phyloP scores from a whole-genome alignment of 1,140 invertebrate species.

The Apocrypta bakeri region DNA sequence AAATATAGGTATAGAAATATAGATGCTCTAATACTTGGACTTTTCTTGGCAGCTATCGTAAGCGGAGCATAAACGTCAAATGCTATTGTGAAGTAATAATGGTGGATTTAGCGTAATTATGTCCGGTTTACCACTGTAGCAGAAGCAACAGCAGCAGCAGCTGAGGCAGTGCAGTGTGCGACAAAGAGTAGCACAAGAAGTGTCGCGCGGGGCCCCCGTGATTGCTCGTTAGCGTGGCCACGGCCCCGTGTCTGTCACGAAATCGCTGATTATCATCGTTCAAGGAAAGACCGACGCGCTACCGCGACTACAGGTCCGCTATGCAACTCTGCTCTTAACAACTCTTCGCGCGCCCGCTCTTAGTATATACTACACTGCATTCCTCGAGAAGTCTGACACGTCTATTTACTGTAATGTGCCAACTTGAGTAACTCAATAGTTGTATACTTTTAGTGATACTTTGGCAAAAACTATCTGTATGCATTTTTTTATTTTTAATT shows the following conservation, averaged over 20 bases:
- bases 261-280: constrained; percentile 76
- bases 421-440: background rate
- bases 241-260: constrained; percentile 76
- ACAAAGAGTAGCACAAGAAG: constrained; percentile 56
- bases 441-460: background rate
- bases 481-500: no score
- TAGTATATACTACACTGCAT: background rate
- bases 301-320: constrained; percentile 1
- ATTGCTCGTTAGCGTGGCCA: constrained; percentile 74
- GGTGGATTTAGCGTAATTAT: constrained; percentile 60
- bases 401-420: background rate
- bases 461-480: background rate
- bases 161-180: constrained; percentile 6
- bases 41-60: constrained; percentile 26
- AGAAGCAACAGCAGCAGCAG: background rate
- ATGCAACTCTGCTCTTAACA: background rate
- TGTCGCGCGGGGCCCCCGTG: constrained; percentile 66
- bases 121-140: constrained; percentile 40
- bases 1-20: background rate
- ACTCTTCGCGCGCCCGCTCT: constrained; percentile 45
- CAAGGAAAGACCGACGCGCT: constrained; percentile 69
- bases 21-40: background rate
- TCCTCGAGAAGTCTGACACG: background rate
- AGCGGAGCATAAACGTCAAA: constrained; percentile 60
- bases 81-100: constrained; percentile 61